A percentile compares a stretch with the other conserved stretches of the same genome.
Conservation (phyloP, 2,113 vertebrate species). For the Uria lomvia region DNA sequence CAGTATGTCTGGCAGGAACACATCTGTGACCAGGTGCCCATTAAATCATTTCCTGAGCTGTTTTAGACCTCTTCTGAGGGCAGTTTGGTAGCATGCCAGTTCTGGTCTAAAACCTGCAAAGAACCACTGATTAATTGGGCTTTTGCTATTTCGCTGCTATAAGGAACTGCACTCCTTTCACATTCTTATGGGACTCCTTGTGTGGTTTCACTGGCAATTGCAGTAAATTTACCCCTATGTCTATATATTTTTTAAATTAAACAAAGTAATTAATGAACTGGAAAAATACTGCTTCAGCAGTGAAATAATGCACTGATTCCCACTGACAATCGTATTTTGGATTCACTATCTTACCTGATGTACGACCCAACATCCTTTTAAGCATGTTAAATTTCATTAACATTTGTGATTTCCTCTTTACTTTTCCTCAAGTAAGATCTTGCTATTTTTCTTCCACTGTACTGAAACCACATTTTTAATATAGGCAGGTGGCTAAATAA, state of each 20-base stretch:
- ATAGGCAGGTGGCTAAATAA: background rate
- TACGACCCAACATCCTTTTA: background rate
- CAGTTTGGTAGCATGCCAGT: constrained; percentile 52
- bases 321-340: background rate
- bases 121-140: constrained; percentile 49
- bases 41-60: constrained; percentile 67
- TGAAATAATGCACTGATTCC: background rate
- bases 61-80: constrained; percentile 62
- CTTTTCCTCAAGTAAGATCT: background rate
- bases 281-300: background rate
- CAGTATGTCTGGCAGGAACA: constrained; percentile 56
- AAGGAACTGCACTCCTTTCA: constrained; percentile 7
- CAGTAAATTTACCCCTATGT: background rate
- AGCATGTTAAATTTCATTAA: background rate
- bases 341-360: background rate
- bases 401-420: background rate
- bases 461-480: background rate
- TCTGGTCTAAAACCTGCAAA: constrained; percentile 52
- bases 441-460: background rate
- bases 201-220: constrained; percentile 12
- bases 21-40: constrained; percentile 63
- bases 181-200: constrained; percentile 13
- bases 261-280: background rate
- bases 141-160: constrained; percentile 13
- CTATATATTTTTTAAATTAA: background rate